These are phyloP conservation scores for Ptychadena robeensis DNA, from an alignment of 2,797 vertebrate genomes.

Conservation along the genomic window DNA sequence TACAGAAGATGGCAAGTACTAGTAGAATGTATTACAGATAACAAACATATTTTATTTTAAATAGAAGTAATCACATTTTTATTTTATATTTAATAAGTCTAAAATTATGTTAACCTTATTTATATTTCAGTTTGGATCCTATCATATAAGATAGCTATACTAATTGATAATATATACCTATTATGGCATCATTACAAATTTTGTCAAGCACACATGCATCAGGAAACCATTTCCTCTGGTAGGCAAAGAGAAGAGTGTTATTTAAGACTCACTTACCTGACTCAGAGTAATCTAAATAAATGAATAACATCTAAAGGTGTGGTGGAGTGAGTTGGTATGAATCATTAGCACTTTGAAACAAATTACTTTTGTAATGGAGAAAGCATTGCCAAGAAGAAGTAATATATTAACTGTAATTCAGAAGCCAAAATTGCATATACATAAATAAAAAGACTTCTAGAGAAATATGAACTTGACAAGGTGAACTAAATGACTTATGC, in stretches of 20 bases:
- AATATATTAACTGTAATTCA: constrained; percentile 26
- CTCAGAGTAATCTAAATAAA: constrained; percentile 24
- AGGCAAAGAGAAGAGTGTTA: constrained; percentile 15
- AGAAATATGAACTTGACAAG: constrained; percentile 13
- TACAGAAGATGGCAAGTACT: no score
- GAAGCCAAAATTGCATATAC: constrained; percentile 29
- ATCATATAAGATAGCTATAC: no score
- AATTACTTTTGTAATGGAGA: constrained; percentile 29
- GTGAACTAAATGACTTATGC: constrained; percentile 23
- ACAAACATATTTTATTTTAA: no score
- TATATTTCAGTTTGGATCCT: no score
- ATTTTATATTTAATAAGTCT: no score
- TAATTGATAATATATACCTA: no score
- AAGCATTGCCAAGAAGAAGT: constrained; percentile 6
- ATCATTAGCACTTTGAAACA: constrained; percentile 29
- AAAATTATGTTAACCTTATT: no score
- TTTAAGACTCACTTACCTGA: constrained; percentile 2
- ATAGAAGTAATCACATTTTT: no score
- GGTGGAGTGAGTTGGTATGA: constrained; percentile 18
- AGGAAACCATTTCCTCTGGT: neutral
- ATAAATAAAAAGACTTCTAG: constrained; percentile 3
- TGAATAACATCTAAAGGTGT: constrained; percentile 34
- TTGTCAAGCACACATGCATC: neutral
- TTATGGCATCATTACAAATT: no score
- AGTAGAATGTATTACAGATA: no score